Evolutionary conservation across 1,140 invertebrate species (phyloP).

Genomic region (Caenorhabditis inopinata): DNA sequence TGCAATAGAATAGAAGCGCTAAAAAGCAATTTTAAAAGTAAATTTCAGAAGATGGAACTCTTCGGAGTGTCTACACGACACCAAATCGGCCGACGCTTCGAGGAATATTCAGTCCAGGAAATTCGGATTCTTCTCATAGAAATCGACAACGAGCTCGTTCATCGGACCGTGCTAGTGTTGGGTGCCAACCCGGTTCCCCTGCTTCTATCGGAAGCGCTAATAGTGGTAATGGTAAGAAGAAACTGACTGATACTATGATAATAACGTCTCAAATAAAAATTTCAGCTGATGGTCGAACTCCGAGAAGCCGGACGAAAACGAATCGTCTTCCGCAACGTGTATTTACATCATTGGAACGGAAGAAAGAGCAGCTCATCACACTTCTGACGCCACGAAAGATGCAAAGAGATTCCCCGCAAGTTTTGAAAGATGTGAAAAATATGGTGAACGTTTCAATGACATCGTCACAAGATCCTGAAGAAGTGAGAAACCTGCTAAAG

Average conservation of each 20-base stretch:
- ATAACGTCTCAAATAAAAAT: no score
- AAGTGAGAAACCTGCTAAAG: constrained; percentile 42
- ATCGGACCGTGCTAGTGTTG: constrained; percentile 16
- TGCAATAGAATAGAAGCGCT: no score
- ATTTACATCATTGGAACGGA: constrained; percentile 48
- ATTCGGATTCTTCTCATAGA: background rate
- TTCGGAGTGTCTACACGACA: constrained; percentile 42
- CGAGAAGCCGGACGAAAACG: constrained; percentile 45
- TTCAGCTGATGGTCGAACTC: constrained; percentile 15
- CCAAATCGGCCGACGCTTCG: constrained; percentile 34
- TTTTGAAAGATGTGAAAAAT: constrained; percentile 36
- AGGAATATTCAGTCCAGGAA: constrained; percentile 28
- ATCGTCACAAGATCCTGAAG: constrained; percentile 46
- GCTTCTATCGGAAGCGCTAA: constrained; percentile 28
- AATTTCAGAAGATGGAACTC: constrained; percentile 34
- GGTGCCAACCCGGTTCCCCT: constrained; percentile 37
- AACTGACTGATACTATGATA: no score
- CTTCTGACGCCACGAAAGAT: constrained; percentile 50
- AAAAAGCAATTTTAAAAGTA: background rate
- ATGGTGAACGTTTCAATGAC: constrained; percentile 54
- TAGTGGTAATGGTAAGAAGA: constrained; percentile 1
- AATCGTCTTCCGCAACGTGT: constrained; percentile 43
- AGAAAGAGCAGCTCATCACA: constrained; percentile 50
- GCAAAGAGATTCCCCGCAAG: constrained; percentile 39
- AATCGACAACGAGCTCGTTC: background rate